Evolutionary conservation across 2,888 invertebrate species (phyloP), one percentile per base, ranked within the genome.

Genomic region (Coelogynopora nodosa): DNA sequence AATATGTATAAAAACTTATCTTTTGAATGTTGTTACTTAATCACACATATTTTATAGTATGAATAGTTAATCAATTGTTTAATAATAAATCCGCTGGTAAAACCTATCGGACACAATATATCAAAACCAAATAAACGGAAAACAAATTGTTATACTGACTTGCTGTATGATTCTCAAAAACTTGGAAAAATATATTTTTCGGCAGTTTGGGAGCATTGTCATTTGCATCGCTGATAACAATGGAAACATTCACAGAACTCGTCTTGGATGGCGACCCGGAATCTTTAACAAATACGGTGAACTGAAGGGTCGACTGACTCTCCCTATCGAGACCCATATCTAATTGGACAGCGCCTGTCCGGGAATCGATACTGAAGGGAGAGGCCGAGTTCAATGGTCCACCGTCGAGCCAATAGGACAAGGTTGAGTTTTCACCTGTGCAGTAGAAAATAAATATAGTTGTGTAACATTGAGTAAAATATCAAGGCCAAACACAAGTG

Each of bases 161-260:
- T 67, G 67, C 28, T 28, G 67, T 85, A 29, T 85, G 85, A 74
- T 85, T 85, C 30, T 85, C 85, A 29, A 67, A 67, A 67, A 85
- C 27, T 28, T 67, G 13, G 1, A 67, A 30, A 23, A 28, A 67
- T 0, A 85, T 85, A 0, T 28, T 18, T 67, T 85, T 85, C 0
- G 85, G 67, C 5, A 85, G n/a, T 29, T 26, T 67, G 2, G 85
- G 85, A 2, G 28, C 27, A 30, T 85, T 85, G 30, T 85, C 85
- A 85, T 85, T 85, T 0, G 49, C 30, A 30, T 85, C 85, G 67
- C 74, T 82, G 1, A 85, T 67, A 67, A 85, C 28, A 23, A 85
- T 27, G 67, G 85, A 31, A 5, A 67, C 85, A 30, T 85, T 85
- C 26, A 28, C 85, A 23, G 85, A 67, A 10, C 28, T 30, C 2